A percentile compares a stretch with the other conserved stretches of the same genome.
Conservation (phyloP, 2,113 vertebrate genomes). For the Emberiza fucata region DNA sequence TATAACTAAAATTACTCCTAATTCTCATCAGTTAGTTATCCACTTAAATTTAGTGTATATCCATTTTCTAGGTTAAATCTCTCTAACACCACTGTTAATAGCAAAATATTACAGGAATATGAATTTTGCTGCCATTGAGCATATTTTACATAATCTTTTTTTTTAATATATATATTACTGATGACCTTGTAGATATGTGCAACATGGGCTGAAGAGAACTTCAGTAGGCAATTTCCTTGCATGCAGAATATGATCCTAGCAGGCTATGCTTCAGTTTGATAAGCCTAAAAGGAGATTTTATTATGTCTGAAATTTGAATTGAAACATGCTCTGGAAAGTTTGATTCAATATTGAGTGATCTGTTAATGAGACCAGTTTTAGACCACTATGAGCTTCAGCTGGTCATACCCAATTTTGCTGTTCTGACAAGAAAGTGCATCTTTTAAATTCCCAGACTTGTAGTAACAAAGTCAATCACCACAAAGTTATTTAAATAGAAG, state of each 20-base stretch:
- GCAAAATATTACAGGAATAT: neutral
- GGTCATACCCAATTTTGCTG: neutral
- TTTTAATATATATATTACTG: neutral
- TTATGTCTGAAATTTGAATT: neutral
- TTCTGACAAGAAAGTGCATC: neutral
- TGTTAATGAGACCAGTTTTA: neutral
- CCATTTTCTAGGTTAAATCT: neutral
- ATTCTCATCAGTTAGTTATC: neutral
- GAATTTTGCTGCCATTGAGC: neutral
- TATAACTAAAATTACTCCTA: neutral
- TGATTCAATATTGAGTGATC: neutral
- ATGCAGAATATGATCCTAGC: neutral
- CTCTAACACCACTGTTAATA: neutral
- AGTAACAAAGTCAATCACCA: neutral
- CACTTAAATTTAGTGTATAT: neutral
- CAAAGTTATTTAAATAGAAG: constrained; percentile 10
- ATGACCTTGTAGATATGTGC: neutral
- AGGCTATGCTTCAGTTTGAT: neutral
- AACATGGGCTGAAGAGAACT: neutral
- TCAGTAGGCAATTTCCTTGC: neutral
- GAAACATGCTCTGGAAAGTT: neutral
- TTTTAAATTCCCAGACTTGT: neutral
- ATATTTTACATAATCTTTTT: neutral
- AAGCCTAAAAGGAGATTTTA: constrained; percentile 1
- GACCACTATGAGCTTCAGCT: neutral